These are phyloP conservation scores for Lithophane leautieri DNA, from an alignment of 2,888 invertebrate genomes.

Conservation along the genomic window DNA sequence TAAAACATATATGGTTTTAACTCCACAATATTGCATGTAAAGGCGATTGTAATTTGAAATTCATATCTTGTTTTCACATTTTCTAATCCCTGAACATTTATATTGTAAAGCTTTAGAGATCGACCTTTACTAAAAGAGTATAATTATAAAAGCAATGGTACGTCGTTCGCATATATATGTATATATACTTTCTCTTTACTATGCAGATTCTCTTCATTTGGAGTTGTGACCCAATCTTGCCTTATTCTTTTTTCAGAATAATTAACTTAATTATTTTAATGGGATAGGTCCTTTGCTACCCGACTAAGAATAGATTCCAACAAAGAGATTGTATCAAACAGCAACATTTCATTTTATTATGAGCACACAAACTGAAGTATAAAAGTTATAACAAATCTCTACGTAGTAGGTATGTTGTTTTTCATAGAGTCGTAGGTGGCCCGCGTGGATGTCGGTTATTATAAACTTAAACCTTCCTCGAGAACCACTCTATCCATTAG, in stretches of 20 bases:
- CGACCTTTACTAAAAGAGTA: slow-evolving; percentile 23
- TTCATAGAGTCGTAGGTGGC: not conserved
- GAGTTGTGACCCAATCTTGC: slow-evolving; percentile 46
- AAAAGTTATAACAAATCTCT: not conserved
- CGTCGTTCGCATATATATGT: slow-evolving; percentile 53
- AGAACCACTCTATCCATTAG: too few species aligned
- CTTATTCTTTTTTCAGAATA: slow-evolving; percentile 54
- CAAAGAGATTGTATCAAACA: slow-evolving; percentile 38
- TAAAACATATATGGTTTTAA: not conserved
- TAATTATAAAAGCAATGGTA: slow-evolving; percentile 56
- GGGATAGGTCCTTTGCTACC: slow-evolving; percentile 33
- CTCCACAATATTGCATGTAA: not conserved
- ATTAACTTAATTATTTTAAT: slow-evolving; percentile 60
- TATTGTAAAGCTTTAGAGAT: slow-evolving; percentile 29
- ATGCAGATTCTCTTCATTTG: slow-evolving; percentile 60
- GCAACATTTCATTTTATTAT: slow-evolving; percentile 32
- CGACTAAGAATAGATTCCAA: slow-evolving; percentile 26
- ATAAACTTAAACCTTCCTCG: too few species aligned
- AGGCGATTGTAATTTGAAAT: not conserved
- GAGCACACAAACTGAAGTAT: slow-evolving; percentile 1
- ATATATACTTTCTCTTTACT: slow-evolving; percentile 43
- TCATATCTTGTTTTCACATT: not conserved
- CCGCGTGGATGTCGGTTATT: too few species aligned
- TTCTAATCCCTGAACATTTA: not conserved
- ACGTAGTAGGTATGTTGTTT: not conserved